Percentiles rank a stretch among this genome's conserved stretches.
These are phyloP conservation scores for Agrypnia vestita DNA, from an alignment of 1,140 invertebrate species.

Conservation along the genomic window DNA sequence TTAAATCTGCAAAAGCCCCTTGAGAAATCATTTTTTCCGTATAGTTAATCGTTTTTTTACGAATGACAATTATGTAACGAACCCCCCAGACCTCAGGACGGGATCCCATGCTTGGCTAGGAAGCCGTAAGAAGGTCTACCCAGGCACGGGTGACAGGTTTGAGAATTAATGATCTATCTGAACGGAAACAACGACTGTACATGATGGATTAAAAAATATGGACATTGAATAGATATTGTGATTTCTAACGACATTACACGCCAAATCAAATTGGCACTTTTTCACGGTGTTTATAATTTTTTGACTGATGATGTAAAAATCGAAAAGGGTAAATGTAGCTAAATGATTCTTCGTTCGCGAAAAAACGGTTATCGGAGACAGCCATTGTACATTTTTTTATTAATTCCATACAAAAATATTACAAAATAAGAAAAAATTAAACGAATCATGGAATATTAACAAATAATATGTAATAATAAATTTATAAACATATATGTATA, in stretches of 20 bases:
- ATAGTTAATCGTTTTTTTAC: slow-evolving; percentile 55
- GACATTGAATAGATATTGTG: slow-evolving; percentile 28
- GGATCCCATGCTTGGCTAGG: too few species aligned
- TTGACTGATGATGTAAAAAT: slow-evolving; percentile 13
- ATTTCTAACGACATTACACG: slow-evolving; percentile 51
- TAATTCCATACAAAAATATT: too few species aligned
- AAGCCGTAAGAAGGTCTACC: too few species aligned
- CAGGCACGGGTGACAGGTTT: slow-evolving; percentile 34
- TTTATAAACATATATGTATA: too few species aligned
- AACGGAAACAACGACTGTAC: slow-evolving; percentile 27
- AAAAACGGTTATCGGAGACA: neutral
- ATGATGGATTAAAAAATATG: slow-evolving; percentile 38
- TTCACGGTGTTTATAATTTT: slow-evolving; percentile 18
- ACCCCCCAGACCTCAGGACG: neutral
- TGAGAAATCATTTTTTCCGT: slow-evolving; percentile 42
- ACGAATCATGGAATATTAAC: too few species aligned
- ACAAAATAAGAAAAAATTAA: too few species aligned
- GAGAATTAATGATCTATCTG: slow-evolving; percentile 46
- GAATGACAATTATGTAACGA: slow-evolving; percentile 39
- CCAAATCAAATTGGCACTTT: slow-evolving; percentile 32
- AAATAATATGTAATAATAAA: too few species aligned
- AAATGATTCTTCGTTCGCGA: neutral
- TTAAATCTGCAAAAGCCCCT: slow-evolving; percentile 35
- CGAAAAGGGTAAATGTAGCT: slow-evolving; percentile 7
- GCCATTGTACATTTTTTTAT: too few species aligned